Evolutionary conservation across 2,797 vertebrate genomes (phyloP).

Genomic region (Crocodylus rhombifer): DNA sequence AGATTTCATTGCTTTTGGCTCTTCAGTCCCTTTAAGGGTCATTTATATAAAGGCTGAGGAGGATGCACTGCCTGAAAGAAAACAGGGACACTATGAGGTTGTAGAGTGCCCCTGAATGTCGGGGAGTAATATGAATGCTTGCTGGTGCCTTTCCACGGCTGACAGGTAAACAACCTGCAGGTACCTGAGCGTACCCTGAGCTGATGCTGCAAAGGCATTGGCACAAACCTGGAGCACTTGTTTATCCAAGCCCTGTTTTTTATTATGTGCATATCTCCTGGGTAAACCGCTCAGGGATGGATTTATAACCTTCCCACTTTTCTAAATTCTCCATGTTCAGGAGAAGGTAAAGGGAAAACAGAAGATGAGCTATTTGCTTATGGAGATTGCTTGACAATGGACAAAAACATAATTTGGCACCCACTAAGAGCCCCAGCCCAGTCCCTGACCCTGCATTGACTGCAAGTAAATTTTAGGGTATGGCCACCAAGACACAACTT

Average conservation of each 20-base stretch:
- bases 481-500: neutral
- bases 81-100: neutral
- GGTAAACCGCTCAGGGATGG: neutral
- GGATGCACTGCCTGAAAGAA: neutral
- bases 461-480: neutral
- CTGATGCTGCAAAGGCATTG: neutral
- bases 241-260: neutral
- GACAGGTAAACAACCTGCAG: neutral
- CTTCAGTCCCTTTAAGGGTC: neutral
- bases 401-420: neutral
- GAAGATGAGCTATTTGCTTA: neutral
- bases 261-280: neutral
- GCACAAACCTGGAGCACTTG: conserved; percentile 5
- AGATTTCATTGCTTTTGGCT: neutral
- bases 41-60: neutral
- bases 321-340: neutral
- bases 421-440: neutral
- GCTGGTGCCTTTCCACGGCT: neutral
- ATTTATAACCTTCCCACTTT: neutral
- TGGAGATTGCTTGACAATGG: neutral
- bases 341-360: neutral
- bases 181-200: neutral
- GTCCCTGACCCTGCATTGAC: neutral
- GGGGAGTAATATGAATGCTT: fast-evolving
- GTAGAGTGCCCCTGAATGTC: neutral